Percentiles rank a stretch among this genome's conserved stretches.
phyloP scores from a whole-genome alignment of 2,113 vertebrate genomes.

The Aythya baeri region DNA sequence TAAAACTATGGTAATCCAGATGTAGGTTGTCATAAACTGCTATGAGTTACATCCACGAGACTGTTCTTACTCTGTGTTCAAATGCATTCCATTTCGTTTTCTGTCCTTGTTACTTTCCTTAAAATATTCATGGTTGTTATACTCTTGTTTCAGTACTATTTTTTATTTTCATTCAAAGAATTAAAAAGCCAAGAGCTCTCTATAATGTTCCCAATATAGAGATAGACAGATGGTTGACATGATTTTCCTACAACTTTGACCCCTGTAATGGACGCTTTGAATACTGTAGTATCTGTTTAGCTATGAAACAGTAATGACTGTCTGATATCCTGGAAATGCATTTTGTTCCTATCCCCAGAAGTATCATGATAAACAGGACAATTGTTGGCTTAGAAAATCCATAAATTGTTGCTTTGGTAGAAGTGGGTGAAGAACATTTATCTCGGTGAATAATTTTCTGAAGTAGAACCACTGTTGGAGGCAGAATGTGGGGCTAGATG shows the following conservation, averaged over 20 bases:
- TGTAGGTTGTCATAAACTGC: background rate
- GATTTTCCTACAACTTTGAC: background rate
- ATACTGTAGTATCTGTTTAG: background rate
- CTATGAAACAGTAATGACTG: background rate
- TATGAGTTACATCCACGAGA: background rate
- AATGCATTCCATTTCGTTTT: background rate
- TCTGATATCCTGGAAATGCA: background rate
- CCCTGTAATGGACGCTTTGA: background rate
- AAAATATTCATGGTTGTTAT: background rate
- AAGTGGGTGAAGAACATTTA: background rate
- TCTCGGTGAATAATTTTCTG: background rate
- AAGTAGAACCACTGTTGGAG: background rate
- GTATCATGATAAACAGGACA: background rate
- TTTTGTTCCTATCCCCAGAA: background rate
- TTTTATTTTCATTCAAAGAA: background rate
- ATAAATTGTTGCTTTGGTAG: background rate
- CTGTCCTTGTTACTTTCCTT: background rate
- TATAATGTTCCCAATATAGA: background rate
- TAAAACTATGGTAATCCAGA: background rate
- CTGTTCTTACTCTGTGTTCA: background rate
- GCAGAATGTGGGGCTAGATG: no score
- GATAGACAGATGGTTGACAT: background rate
- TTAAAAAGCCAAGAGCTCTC: background rate
- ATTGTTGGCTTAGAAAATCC: background rate
- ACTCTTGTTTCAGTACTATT: background rate